Conservation (phyloP, 2,888 invertebrate genomes). For the Drosophila macrospina region DNA sequence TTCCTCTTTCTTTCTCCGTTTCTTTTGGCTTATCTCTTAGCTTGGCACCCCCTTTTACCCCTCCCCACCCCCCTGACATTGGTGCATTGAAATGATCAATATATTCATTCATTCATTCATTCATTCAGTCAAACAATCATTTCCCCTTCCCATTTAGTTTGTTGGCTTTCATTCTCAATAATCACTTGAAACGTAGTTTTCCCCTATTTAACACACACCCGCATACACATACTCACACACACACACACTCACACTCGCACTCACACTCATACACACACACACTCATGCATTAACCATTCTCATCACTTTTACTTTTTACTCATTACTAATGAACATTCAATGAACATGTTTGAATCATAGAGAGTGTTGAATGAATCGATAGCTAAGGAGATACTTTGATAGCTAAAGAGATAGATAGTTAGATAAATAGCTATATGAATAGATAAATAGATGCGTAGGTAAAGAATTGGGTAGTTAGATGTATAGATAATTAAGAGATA, state of each 20-base stretch:
- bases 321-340: neutral
- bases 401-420: neutral
- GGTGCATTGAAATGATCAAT: constrained; percentile 5
- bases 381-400: neutral
- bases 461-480: neutral
- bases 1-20: constrained; percentile 14
- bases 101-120: neutral
- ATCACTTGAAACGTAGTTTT: constrained; percentile 10
- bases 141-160: constrained; percentile 24
- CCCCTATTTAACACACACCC: neutral
- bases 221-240: neutral
- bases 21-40: constrained; percentile 48
- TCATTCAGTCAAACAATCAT: neutral
- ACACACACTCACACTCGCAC: neutral
- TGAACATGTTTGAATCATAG: neutral
- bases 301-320: neutral
- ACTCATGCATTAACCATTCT: constrained; percentile 30
- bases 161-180: constrained; percentile 24
- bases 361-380: neutral
- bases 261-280: neutral
- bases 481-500: neutral
- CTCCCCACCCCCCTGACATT: neutral
- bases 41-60: constrained; percentile 39
- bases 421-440: neutral
- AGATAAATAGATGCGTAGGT: neutral